Percentiles rank a stretch among this genome's conserved stretches.
Evolutionary conservation across 2,113 vertebrate genomes (phyloP).

Genomic region (Meles meles): DNA sequence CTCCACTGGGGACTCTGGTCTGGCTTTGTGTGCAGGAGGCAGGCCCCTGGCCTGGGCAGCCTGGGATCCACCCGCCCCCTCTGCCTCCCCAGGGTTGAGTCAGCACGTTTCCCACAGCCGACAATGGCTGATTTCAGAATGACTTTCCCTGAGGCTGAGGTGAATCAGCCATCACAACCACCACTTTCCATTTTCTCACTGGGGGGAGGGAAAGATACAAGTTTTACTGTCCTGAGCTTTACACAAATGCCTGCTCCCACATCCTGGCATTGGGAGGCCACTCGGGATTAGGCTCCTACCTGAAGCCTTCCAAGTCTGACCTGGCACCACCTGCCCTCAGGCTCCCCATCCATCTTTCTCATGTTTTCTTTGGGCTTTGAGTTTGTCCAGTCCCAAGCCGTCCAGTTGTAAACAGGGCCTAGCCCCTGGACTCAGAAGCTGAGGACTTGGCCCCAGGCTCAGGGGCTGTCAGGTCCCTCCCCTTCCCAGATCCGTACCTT

Average conservation of each 20-base stretch:
- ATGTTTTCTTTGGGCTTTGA: not conserved
- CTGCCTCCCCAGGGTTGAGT: not conserved
- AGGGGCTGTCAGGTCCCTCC: not conserved
- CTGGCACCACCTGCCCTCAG: not conserved
- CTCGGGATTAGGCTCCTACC: not conserved
- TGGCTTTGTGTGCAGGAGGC: not conserved
- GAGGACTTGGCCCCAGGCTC: not conserved
- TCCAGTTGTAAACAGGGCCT: not conserved
- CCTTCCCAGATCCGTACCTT: slow-evolving; percentile 85
- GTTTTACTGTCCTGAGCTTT: not conserved
- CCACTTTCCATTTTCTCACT: slow-evolving; percentile 75
- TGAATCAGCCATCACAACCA: slow-evolving; percentile 74
- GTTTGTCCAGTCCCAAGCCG: not conserved
- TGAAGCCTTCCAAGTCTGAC: not conserved
- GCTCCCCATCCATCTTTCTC: not conserved
- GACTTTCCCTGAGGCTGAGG: slow-evolving; percentile 68
- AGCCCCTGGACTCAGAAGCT: not conserved
- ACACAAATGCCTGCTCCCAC: not conserved
- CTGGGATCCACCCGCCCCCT: not conserved
- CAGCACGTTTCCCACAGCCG: slow-evolving; percentile 68
- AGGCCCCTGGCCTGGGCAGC: not conserved
- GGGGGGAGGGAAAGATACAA: not conserved
- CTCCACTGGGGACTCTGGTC: not conserved
- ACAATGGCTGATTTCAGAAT: slow-evolving; percentile 70
- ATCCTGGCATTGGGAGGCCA: not conserved